Evolutionary conservation across 92 coral and sea anemone species (phyloP).

Genomic region (Umimayanthus kanabou): DNA sequence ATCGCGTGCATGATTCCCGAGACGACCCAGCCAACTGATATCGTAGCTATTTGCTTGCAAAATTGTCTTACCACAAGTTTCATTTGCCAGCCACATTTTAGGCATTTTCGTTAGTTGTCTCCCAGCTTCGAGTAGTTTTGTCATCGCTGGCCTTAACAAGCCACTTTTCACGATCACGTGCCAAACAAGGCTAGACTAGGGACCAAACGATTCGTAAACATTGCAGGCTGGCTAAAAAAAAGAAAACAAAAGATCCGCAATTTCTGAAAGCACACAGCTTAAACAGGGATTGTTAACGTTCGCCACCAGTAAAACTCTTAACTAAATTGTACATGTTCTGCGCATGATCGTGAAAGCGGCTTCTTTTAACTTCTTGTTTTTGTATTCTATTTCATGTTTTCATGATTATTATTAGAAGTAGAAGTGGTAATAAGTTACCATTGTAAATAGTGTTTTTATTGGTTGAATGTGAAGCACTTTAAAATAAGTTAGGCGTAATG

Average conservation of each 20-base stretch:
- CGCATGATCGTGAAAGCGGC: no score
- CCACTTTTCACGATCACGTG: no score
- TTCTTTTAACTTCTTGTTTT: neutral
- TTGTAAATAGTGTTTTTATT: neutral
- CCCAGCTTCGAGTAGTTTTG: neutral
- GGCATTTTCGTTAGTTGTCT: neutral
- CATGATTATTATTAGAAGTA: neutral
- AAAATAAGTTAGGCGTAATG: no score
- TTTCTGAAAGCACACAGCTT: no score
- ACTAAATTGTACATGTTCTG: no score
- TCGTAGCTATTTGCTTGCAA: slow-evolving; percentile 5
- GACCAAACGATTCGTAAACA: neutral
- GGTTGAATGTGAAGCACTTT: neutral
- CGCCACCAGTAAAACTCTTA: no score
- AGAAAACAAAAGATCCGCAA: neutral
- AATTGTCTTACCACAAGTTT: neutral
- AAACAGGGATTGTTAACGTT: no score
- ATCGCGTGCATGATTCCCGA: neutral
- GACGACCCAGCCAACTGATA: neutral
- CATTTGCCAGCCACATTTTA: neutral
- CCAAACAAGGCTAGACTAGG: no score
- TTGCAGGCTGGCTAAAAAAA: no score
- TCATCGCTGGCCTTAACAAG: no score
- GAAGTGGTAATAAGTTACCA: neutral
- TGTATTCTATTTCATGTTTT: neutral